Percentiles rank a stretch among this genome's conserved stretches.
Conservation (phyloP, 2,113 vertebrate genomes). For the Sceloporus tristichus region DNA sequence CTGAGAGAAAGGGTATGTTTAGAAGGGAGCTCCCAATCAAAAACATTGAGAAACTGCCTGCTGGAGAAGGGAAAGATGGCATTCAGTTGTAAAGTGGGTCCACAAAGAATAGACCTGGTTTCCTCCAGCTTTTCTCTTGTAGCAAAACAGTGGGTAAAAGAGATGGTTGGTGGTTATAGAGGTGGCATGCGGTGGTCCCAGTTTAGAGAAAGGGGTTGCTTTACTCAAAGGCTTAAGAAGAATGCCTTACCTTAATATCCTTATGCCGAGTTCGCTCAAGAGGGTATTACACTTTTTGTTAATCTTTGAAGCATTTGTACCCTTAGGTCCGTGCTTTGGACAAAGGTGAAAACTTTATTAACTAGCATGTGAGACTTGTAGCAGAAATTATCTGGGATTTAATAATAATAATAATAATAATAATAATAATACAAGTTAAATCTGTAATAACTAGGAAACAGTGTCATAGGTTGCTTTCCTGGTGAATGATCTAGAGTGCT, state of each 20-base stretch:
- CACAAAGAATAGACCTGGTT: not conserved
- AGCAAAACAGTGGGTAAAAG: not conserved
- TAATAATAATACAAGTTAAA: not conserved
- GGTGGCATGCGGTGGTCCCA: too few relatives aligned
- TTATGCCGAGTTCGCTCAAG: not conserved
- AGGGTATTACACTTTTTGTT: too few relatives aligned
- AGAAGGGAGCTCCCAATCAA: not conserved
- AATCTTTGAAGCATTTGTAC: not conserved
- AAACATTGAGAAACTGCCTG: not conserved
- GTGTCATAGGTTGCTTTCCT: not conserved
- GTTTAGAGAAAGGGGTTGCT: not conserved
- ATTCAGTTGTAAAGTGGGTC: too few relatives aligned
- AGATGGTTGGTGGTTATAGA: too few relatives aligned
- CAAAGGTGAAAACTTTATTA: not conserved
- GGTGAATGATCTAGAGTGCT: not conserved
- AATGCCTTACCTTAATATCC: not conserved
- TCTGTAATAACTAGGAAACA: not conserved
- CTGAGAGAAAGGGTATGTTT: not conserved
- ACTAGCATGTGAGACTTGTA: not conserved
- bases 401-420: too few relatives aligned
- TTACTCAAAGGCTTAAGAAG: not conserved
- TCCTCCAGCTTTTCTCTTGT: not conserved
- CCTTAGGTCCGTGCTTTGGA: too few relatives aligned
- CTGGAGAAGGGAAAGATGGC: not conserved
- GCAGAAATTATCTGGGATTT: too few relatives aligned